Conservation (phyloP, 92 coral and sea anemone species). For the Porites rus region DNA sequence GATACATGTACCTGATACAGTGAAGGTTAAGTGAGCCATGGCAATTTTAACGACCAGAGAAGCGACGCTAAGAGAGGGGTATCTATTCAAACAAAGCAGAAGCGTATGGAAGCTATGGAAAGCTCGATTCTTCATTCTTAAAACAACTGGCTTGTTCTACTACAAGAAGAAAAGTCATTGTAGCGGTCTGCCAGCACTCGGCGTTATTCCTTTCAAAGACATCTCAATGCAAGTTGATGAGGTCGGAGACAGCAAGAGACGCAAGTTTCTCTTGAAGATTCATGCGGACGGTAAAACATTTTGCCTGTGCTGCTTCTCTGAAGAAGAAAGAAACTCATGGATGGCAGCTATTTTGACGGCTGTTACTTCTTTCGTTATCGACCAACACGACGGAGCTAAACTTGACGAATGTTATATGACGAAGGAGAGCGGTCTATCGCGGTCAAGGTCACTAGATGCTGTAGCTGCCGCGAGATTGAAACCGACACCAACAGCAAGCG, state of each 20-base stretch:
- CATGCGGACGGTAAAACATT: conserved; percentile 86
- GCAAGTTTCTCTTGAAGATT: conserved; percentile 86
- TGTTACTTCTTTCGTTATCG: conserved; percentile 75
- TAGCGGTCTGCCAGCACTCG: conserved; percentile 77
- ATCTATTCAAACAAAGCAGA: conserved; percentile 95
- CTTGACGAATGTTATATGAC: conserved; percentile 53
- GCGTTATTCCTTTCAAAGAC: conserved; percentile 79
- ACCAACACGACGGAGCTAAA: conserved; percentile 74
- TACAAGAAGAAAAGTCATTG: conserved; percentile 87
- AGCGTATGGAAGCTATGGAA: conserved; percentile 97
- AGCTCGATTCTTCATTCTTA: conserved; percentile 91
- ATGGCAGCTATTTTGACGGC: conserved; percentile 94
- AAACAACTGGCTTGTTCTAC: conserved; percentile 86
- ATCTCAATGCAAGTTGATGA: conserved; percentile 92
- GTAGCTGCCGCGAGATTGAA: conserved; percentile 51
- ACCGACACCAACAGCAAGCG: conserved; percentile 39
- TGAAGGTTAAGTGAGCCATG: conserved; percentile 41
- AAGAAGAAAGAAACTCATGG: conserved; percentile 95
- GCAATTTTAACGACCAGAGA: conserved; percentile 78
- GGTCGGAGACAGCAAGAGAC: conserved; percentile 78
- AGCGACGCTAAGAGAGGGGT: conserved; percentile 88
- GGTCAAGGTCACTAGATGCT: conserved; percentile 82
- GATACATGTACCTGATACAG: not conserved
- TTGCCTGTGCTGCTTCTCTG: conserved; percentile 91
- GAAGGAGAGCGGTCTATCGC: conserved; percentile 62